Evolutionary conservation across 2,888 invertebrate species (phyloP).

Genomic region (Hypercompe scribonia): DNA sequence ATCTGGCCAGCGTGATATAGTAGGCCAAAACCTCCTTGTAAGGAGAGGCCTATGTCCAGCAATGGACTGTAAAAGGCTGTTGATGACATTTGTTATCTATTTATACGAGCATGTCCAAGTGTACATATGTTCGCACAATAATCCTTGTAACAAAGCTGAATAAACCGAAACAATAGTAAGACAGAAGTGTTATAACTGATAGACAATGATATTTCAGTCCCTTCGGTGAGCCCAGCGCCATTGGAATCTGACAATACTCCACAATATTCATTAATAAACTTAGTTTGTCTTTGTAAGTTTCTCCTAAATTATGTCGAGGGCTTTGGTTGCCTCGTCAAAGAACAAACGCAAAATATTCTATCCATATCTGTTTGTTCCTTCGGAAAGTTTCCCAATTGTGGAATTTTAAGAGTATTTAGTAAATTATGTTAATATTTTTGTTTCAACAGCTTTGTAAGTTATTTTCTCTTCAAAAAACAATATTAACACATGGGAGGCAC

Average conservation of each 20-base stretch:
- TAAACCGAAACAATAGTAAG: not conserved
- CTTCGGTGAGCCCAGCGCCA: not conserved
- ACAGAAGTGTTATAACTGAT: constrained; percentile 2
- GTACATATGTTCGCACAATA: not conserved
- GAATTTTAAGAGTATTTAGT: constrained; percentile 14
- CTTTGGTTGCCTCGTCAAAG: constrained; percentile 40
- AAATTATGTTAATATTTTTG: constrained; percentile 26
- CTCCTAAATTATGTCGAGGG: constrained; percentile 28
- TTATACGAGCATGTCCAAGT: no score
- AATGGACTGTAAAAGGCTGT: no score
- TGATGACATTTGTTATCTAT: no score
- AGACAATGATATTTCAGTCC: not conserved
- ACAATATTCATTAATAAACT: constrained; percentile 24
- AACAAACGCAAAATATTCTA: constrained; percentile 25
- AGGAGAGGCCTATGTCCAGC: no score
- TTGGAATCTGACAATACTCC: constrained; percentile 15
- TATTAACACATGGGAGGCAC: not conserved
- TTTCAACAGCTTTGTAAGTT: not conserved
- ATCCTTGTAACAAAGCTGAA: not conserved
- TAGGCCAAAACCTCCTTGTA: no score
- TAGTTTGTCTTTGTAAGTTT: constrained; percentile 26
- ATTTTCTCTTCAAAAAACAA: not conserved
- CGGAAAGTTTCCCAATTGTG: constrained; percentile 28
- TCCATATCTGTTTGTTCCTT: constrained; percentile 30
- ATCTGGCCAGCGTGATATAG: no score